These are phyloP conservation scores for Nautilus pompilius DNA, from an alignment of 1,140 invertebrate genomes.

Conservation along the genomic window DNA sequence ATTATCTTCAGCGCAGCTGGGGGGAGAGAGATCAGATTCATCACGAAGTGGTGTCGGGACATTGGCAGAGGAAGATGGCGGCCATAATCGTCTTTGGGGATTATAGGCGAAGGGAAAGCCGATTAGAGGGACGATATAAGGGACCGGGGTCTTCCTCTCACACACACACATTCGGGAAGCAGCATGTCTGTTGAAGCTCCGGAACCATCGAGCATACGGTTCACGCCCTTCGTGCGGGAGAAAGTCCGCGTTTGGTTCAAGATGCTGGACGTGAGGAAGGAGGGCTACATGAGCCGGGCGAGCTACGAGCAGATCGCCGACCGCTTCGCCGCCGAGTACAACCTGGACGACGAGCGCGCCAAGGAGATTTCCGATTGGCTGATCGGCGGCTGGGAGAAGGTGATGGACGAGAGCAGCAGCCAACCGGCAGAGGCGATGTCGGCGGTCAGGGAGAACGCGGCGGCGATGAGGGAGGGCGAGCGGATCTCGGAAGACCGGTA, in stretches of 20 bases:
- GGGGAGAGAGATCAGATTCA: too few species aligned
- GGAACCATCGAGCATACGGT: background rate
- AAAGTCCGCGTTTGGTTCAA: constrained; percentile 16
- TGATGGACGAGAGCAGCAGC: constrained; percentile 8
- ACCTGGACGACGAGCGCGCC: constrained; percentile 5
- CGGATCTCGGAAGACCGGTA: constrained; percentile 15
- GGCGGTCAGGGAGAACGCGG: constrained; percentile 1
- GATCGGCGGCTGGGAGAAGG: constrained; percentile 10
- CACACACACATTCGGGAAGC: too few species aligned
- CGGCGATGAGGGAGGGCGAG: constrained; percentile 4
- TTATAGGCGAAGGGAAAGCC: too few species aligned
- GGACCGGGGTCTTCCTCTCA: too few species aligned
- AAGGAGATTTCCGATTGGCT: constrained; percentile 11
- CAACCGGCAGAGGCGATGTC: constrained; percentile 9
- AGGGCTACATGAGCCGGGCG: constrained; percentile 11
- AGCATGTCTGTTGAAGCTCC: background rate
- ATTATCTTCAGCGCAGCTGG: too few species aligned
- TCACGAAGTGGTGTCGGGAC: too few species aligned
- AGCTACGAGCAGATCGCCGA: constrained; percentile 12
- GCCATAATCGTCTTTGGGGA: too few species aligned
- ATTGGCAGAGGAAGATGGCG: too few species aligned
- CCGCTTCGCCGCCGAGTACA: constrained; percentile 11
- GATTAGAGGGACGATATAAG: too few species aligned
- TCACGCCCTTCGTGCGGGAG: background rate
- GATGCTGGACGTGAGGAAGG: constrained; percentile 13